Evolutionary conservation across 1,140 invertebrate species (phyloP), one percentile per base, ranked within the genome.

Genomic region (Ephestia elutella): DNA sequence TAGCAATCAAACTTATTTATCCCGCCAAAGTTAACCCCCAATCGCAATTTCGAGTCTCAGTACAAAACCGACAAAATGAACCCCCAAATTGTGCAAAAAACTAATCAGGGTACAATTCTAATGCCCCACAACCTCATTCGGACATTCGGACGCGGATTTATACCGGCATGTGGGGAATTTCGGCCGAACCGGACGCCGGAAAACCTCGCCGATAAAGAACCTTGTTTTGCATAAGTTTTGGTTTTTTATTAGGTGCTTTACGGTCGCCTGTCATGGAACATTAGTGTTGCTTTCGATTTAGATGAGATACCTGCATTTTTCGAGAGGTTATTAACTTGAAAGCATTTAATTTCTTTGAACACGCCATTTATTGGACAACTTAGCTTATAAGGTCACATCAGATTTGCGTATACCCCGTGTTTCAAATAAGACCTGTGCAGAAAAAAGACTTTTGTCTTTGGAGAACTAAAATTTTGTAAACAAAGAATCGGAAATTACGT

Each of bases 131-230:
- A 44, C 38, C 38, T 15, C 38, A 44, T 15, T 44, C 38, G 15
- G n/a, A n/a, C 38, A 13, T 15, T 44, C 38, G 15, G 38, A 44
- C 38, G 38, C 13, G 38, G 38, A 44, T 44, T 44, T 44, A 44
- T 44, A 44, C 38, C 38, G 38, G 38, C 15, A 44, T 44, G 38
- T 44, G 38, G 38, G n/a, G 38, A 44, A 44, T 44, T 44, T 44
- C 38, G 38, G 38, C 15, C 38, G n/a, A 44, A 44, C 1, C 38
- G n/a, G 38, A 44, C n/a, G 38, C 38, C 38, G 38, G 38, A 44
- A 44, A 44, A 44, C 38, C 38, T 1, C 38, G 13, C 38, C 38
- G 38, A 44, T 44, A 44, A 44, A 44, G 38, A 15, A 44, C 13
- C 38, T 44, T 15, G 38, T 44, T 44, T 44, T 44, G 38, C 38